Percentiles rank a stretch among this genome's conserved stretches.
Evolutionary conservation across 1,140 invertebrate species (phyloP).

Genomic region (Octopus bimaculoides): DNA sequence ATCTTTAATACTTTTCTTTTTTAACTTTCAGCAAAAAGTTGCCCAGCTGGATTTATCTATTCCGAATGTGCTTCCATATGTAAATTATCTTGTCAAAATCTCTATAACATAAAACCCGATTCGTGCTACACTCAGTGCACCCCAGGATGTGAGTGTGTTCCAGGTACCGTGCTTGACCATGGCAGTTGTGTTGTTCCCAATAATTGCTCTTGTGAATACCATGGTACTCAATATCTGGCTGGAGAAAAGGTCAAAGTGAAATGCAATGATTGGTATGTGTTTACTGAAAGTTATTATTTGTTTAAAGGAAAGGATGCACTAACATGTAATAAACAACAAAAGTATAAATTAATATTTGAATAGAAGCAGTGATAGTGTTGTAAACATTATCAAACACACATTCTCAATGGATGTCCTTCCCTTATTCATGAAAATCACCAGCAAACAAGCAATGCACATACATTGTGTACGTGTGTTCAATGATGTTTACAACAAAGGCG

Average conservation of each 20-base stretch:
- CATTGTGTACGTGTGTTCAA: too few relatives aligned
- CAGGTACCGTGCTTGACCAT: conserved; percentile 24
- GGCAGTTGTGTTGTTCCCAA: conserved; percentile 24
- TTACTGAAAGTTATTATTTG: too few relatives aligned
- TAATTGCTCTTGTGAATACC: conserved; percentile 29
- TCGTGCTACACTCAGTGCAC: conserved; percentile 22
- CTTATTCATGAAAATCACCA: too few relatives aligned
- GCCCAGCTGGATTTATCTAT: conserved; percentile 25
- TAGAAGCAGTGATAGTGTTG: too few relatives aligned
- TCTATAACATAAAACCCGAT: conserved; percentile 19
- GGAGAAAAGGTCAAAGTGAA: conserved; percentile 22
- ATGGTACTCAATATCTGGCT: conserved; percentile 23
- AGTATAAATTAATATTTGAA: too few relatives aligned
- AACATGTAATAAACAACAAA: too few relatives aligned
- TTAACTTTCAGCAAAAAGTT: conserved; percentile 25
- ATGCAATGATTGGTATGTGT: conserved; percentile 30
- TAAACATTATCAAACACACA: too few relatives aligned
- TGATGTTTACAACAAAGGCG: too few relatives aligned
- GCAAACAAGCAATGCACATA: too few relatives aligned
- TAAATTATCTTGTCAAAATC: conserved; percentile 24
- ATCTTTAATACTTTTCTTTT: conserved; percentile 69
- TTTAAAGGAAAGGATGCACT: too few relatives aligned
- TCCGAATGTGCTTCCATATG: conserved; percentile 31
- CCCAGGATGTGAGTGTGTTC: conserved; percentile 26
- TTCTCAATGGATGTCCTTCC: too few relatives aligned